These are phyloP conservation scores for Acleris sparsana DNA, from an alignment of 2,888 invertebrate genomes.

Conservation along the genomic window DNA sequence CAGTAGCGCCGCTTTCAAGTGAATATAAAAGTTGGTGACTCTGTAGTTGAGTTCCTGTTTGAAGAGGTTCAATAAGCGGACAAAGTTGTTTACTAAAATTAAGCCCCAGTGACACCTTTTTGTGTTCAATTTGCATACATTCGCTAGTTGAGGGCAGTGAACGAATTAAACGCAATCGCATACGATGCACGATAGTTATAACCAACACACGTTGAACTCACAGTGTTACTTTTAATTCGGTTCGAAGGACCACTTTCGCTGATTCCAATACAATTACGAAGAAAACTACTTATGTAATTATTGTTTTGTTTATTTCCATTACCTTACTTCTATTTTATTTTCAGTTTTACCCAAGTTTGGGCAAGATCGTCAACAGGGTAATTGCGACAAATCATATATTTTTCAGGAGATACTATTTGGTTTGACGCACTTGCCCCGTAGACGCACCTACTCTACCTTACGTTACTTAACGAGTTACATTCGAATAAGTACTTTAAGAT, in stretches of 20 bases:
- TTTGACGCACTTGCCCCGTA: too few relatives aligned
- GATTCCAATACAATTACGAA: background rate
- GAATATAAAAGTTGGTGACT: background rate
- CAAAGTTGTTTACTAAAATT: slow-evolving; percentile 1
- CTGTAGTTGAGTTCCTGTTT: slow-evolving; percentile 11
- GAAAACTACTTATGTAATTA: background rate
- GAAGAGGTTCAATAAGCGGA: slow-evolving; percentile 4
- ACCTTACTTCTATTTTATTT: too few relatives aligned
- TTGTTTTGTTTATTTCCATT: too few relatives aligned
- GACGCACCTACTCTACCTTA: too few relatives aligned
- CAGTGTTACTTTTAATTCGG: background rate
- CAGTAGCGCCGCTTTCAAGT: background rate
- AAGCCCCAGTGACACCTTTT: background rate
- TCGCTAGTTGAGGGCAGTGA: too few relatives aligned
- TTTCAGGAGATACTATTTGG: too few relatives aligned
- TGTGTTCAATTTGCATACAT: too few relatives aligned
- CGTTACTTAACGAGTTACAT: too few relatives aligned
- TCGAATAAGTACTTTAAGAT: too few relatives aligned
- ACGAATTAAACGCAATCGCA: background rate
- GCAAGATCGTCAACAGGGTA: too few relatives aligned
- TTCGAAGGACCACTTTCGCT: background rate
- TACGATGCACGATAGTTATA: background rate
- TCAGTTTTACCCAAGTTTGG: too few relatives aligned
- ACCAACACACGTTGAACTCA: background rate
- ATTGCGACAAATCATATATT: too few relatives aligned